phyloP scores from a whole-genome alignment of 2,797 vertebrate genomes.

The Pangasius sanitwongsei region DNA sequence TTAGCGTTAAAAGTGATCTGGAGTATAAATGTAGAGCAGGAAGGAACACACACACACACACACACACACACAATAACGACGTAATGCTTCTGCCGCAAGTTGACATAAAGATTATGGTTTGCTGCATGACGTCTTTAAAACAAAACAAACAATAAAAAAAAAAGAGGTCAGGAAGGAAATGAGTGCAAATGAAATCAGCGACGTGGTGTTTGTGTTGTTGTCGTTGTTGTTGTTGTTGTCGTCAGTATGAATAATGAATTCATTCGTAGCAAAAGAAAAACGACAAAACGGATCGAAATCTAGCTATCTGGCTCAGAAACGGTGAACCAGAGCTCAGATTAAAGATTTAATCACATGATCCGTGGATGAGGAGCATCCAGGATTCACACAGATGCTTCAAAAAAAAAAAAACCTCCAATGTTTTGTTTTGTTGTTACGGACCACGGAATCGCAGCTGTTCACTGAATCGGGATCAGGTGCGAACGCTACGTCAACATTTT shows the following conservation, averaged over 20 bases:
- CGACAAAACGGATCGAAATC: not conserved
- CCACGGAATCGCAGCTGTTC: not conserved
- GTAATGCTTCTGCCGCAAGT: constrained; percentile 49
- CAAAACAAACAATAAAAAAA: constrained; percentile 15
- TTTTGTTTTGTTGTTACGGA: not conserved
- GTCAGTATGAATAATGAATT: not conserved
- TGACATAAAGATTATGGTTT: constrained; percentile 29
- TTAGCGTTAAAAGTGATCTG: not conserved
- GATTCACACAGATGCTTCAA: not conserved
- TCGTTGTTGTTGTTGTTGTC: not conserved
- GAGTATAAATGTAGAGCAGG: not conserved
- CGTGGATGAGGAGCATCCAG: not conserved
- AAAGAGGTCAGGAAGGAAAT: constrained; percentile 43
- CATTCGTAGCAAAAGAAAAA: not conserved
- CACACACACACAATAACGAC: constrained; percentile 47
- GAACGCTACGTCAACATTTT: not conserved
- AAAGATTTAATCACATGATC: not conserved
- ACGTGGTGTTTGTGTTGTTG: not conserved
- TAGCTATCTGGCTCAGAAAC: not conserved
- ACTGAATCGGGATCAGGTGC: not conserved
- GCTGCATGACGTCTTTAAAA: constrained; percentile 38
- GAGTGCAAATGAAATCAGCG: constrained; percentile 39
- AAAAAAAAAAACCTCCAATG: not conserved
- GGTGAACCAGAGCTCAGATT: not conserved
- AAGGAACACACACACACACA: constrained; percentile 40